phyloP scores from a whole-genome alignment of 2,888 invertebrate species.

The Acanthosepion pharaonis region DNA sequence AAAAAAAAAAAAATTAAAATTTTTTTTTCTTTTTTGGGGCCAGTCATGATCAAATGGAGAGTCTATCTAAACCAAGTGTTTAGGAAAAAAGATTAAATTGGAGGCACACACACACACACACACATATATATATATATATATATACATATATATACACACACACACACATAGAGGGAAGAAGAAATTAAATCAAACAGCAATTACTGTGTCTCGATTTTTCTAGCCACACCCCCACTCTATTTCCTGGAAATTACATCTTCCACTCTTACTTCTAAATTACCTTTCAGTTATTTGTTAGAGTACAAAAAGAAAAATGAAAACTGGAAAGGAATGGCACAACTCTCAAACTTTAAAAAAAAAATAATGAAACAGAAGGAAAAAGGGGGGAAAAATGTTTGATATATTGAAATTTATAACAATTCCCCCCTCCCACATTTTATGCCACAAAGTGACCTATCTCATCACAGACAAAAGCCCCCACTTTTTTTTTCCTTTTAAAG shows the following conservation, averaged over 20 bases:
- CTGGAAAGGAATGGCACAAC: not conserved
- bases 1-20: not conserved
- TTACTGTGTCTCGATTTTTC: not conserved
- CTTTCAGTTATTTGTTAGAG: not conserved
- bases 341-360: not conserved
- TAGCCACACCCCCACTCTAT: not conserved
- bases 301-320: not conserved
- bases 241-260: not conserved
- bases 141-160: no score
- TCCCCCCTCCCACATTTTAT: not conserved
- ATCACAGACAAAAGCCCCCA: no score
- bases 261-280: not conserved
- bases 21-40: not conserved
- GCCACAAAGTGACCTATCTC: no score
- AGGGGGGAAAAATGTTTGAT: not conserved
- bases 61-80: not conserved
- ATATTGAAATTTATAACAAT: not conserved
- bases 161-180: no score
- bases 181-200: not conserved
- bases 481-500: no score
- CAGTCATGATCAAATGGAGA: not conserved
- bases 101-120: not conserved
- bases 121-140: no score
- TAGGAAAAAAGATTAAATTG: not conserved
- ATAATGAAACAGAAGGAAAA: not conserved